Evolutionary conservation across 1,140 invertebrate genomes (phyloP).

Genomic region (Oncopodura yosiiana): DNA sequence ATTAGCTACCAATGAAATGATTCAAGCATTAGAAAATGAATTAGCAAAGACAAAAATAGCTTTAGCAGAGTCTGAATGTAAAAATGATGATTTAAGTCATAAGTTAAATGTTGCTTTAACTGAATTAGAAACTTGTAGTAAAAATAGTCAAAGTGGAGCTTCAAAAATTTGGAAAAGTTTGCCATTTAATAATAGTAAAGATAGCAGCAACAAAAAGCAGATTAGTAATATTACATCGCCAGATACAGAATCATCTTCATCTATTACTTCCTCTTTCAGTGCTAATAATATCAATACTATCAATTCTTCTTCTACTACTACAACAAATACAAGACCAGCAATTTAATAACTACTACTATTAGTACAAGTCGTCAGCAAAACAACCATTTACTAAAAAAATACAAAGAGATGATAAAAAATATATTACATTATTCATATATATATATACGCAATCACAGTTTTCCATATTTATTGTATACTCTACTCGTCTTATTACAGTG

Average conservation of each 20-base stretch:
- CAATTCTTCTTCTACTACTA: background rate
- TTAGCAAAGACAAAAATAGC: conserved; percentile 92
- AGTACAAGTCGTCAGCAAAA: no score
- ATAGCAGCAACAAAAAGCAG: no score
- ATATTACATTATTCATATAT: no score
- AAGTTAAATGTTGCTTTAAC: conserved; percentile 69
- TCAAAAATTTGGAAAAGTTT: conserved; percentile 17
- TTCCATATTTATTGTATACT: no score
- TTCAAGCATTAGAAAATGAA: conserved; percentile 86
- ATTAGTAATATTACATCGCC: background rate
- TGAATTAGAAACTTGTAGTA: conserved; percentile 66
- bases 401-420: no score
- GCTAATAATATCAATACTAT: background rate
- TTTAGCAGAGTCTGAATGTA: conserved; percentile 91
- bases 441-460: no score
- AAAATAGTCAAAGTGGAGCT: conserved; percentile 39
- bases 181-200: conserved; percentile 25
- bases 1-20: conserved; percentile 24
- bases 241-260: background rate
- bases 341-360: background rate
- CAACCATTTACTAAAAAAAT: no score
- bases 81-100: conserved; percentile 92
- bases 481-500: no score
- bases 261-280: background rate
- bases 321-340: background rate